Percentiles rank a stretch among this genome's conserved stretches.
phyloP scores from a whole-genome alignment of 2,113 vertebrate genomes.

The Desmodus rotundus region DNA sequence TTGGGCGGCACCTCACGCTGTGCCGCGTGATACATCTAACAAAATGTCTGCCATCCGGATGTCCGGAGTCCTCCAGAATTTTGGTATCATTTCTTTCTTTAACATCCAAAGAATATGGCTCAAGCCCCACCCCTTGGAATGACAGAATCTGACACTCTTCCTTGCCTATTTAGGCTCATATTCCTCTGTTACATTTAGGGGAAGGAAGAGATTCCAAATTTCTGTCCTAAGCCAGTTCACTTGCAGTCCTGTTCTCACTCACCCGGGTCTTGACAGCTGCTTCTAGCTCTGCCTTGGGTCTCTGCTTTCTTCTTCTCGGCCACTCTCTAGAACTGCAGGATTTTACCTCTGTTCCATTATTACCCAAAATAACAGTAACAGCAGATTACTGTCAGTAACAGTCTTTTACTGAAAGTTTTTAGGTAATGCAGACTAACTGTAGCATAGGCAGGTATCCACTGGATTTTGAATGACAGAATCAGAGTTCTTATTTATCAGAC shows the following conservation, averaged over 20 bases:
- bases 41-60: neutral
- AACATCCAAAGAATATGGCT: neutral
- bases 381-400: neutral
- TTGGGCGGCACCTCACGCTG: neutral
- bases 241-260: neutral
- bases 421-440: neutral
- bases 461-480: neutral
- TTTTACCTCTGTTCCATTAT: neutral
- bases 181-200: neutral
- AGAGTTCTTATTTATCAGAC: neutral
- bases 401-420: neutral
- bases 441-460: neutral
- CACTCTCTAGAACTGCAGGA: neutral
- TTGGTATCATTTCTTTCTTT: neutral
- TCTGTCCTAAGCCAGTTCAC: neutral
- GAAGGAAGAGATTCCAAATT: neutral
- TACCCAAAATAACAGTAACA: neutral
- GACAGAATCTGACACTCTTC: neutral
- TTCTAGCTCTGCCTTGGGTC: neutral
- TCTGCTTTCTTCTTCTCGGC: neutral
- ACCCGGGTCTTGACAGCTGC: neutral
- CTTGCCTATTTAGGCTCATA: neutral
- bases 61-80: neutral
- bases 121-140: neutral
- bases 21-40: neutral